Conservation (phyloP, 2,113 vertebrate species). For the Coreoperca whiteheadi region DNA sequence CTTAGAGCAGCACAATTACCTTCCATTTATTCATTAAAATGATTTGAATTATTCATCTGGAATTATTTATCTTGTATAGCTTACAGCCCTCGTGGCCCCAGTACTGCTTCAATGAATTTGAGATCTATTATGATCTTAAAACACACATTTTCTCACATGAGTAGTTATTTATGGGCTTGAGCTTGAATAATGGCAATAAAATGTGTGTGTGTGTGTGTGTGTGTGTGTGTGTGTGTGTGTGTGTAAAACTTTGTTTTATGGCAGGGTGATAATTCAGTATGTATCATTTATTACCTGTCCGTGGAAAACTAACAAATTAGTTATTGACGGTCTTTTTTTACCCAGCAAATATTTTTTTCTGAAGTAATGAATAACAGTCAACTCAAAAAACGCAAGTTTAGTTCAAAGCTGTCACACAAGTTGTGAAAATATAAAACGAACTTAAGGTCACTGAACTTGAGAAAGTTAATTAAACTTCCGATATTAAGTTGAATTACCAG, state of each 20-base stretch:
- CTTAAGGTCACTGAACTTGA: no score
- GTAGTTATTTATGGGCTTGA: slow-evolving; percentile 15
- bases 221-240: background rate
- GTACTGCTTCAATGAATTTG: slow-evolving; percentile 16
- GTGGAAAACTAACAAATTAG: background rate
- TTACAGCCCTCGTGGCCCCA: slow-evolving; percentile 32
- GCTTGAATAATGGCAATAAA: slow-evolving; percentile 13
- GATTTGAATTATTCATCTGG: slow-evolving; percentile 74
- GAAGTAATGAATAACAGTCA: background rate
- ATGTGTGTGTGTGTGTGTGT: background rate
- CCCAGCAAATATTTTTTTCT: background rate
- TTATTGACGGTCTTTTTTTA: background rate
- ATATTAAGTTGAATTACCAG: no score
- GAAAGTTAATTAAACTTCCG: no score
- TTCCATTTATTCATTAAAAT: slow-evolving; percentile 70
- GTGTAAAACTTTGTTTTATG: background rate
- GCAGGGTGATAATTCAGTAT: background rate
- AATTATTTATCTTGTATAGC: slow-evolving; percentile 41
- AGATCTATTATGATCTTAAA: slow-evolving; percentile 30
- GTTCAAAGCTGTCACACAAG: no score
- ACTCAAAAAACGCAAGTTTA: background rate
- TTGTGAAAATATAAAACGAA: no score
- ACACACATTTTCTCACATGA: slow-evolving; percentile 30
- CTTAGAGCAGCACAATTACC: slow-evolving; percentile 62
- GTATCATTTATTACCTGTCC: background rate